phyloP scores from a whole-genome alignment of 2,113 vertebrate species.

The Elephantulus edwardii region DNA sequence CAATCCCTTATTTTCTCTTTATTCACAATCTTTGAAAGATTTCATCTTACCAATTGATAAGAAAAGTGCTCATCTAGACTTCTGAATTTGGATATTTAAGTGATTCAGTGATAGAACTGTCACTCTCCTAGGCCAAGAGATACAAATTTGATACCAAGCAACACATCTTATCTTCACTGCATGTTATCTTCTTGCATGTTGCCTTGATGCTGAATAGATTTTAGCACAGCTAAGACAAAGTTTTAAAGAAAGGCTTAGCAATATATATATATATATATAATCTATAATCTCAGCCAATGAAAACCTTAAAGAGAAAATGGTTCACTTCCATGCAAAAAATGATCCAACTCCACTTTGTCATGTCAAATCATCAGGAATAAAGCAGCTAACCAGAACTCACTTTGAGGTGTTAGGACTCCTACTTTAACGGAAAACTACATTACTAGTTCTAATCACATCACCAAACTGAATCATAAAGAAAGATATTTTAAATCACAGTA shows the following conservation, averaged over 20 bases:
- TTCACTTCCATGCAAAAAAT: no score
- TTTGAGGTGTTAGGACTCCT: neutral
- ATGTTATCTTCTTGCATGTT: neutral
- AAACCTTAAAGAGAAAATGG: neutral
- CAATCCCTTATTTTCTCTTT: neutral
- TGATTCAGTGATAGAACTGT: neutral
- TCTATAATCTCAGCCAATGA: neutral
- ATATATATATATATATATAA: no score
- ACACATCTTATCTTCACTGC: neutral
- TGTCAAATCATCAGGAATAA: no score
- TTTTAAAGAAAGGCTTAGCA: neutral
- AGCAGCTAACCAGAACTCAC: neutral
- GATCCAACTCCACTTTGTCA: neutral
- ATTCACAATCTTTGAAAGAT: conserved; percentile 17
- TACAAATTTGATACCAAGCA: neutral
- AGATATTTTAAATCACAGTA: neutral
- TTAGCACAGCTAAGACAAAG: neutral
- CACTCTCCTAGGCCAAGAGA: neutral
- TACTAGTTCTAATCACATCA: neutral
- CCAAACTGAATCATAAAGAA: neutral
- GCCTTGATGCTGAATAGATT: neutral
- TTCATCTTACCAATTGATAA: neutral
- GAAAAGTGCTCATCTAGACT: neutral
- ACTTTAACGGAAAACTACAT: conserved; percentile 16
- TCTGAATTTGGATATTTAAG: neutral